Evolutionary conservation across 2,113 vertebrate genomes (phyloP), one percentile per base, ranked within the genome.

Genomic region (Ceyx melanurus): DNA sequence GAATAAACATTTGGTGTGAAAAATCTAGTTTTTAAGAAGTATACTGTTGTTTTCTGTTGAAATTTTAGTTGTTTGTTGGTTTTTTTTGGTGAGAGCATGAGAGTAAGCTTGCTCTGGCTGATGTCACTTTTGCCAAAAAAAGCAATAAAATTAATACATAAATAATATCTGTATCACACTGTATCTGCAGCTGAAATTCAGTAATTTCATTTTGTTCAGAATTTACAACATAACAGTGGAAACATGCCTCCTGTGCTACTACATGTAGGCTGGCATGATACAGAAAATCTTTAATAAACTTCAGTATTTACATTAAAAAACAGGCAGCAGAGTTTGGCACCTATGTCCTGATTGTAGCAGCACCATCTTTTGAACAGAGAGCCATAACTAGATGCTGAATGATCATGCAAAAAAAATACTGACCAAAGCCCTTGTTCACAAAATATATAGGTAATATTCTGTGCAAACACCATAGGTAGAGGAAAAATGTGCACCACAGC

Each of bases 221-320:
- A 67, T 51, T 89, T 71, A 28, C 68, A 86, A 71, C 5, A 45
- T 0, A 20, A 42, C 33, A 33, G 51, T 51, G 13, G 46, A 76
- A 78, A 58, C 12, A 51, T 72, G 50, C 21, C 31, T 72, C 40
- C 72, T 21, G 9, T 50, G 35, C 68, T 88, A 74, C 29, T 67
- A 19, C 18, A 3, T 0, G 4, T n/a, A 64, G 51, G 9, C 43
- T 75, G 26, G 11, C 1, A 0, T 4, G 29, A 71, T 12, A 64
- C 11, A 80, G 25, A 43, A 88, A 50, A 66, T 33, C 26, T 70
- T 54, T 19, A 15, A 57, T 42, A 40, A 82, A 29, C 6, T 3
- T 33, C 16, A 19, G 8, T 54, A 76, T 62, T 40, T 53, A 48
- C 57, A 33, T 28, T 42, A 56, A 53, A 51, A 56, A 71, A 11